A percentile compares a stretch with the other conserved stretches of the same genome.
phyloP scores from a whole-genome alignment of 1,140 invertebrate genomes.

The Trachymyrmex septentrionalis region DNA sequence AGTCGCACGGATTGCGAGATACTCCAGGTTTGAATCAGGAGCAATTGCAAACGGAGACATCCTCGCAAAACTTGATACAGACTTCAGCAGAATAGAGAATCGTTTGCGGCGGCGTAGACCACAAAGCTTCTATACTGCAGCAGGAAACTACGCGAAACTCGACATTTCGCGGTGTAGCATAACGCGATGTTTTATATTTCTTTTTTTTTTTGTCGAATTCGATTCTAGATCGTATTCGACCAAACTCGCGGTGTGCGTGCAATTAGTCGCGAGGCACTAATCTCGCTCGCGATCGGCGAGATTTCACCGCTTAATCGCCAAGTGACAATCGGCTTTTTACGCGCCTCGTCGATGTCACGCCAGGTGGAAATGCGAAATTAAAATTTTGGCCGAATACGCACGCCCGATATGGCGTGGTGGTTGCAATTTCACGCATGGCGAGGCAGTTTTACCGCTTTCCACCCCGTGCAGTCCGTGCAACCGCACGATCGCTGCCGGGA shows the following conservation, averaged over 20 bases:
- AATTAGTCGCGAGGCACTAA: slow-evolving; percentile 41
- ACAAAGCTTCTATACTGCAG: neutral
- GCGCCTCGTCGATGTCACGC: slow-evolving; percentile 44
- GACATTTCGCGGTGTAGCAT: neutral
- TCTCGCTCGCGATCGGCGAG: neutral
- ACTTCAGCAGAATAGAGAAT: slow-evolving; percentile 31
- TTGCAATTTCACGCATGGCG: slow-evolving; percentile 72
- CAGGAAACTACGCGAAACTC: slow-evolving; percentile 26
- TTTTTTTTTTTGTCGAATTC: neutral
- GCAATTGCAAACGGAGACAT: slow-evolving; percentile 33
- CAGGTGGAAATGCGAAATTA: slow-evolving; percentile 68
- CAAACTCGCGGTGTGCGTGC: neutral
- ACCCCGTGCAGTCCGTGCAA: neutral
- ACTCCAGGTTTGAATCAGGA: neutral
- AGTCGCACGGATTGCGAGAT: neutral
- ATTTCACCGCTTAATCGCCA: slow-evolving; percentile 35
- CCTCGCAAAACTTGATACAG: slow-evolving; percentile 19
- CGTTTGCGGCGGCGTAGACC: slow-evolving; percentile 16
- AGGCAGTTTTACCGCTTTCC: slow-evolving; percentile 24
- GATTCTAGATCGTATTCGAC: neutral
- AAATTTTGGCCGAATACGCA: slow-evolving; percentile 64
- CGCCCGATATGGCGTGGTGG: slow-evolving; percentile 61
- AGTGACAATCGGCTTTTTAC: slow-evolving; percentile 65
- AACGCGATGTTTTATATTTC: neutral
- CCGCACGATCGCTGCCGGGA: slow-evolving; percentile 59